Percentiles rank a stretch among this genome's conserved stretches.
phyloP scores from a whole-genome alignment of 2,113 vertebrate genomes.

The Platichthys stellatus region DNA sequence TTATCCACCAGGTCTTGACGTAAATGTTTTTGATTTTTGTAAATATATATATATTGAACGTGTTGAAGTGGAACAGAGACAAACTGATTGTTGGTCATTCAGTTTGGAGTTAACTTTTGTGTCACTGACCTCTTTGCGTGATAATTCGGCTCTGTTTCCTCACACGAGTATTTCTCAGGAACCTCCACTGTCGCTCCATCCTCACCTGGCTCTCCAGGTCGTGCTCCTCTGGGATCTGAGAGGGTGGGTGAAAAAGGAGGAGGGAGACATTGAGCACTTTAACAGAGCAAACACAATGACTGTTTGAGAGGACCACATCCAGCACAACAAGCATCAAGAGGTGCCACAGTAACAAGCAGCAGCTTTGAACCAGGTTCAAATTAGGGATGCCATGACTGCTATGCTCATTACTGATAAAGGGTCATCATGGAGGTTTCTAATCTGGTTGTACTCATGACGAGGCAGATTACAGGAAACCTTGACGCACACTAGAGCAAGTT shows the following conservation, averaged over 20 bases:
- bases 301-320: neutral
- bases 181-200: constrained; percentile 96
- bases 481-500: neutral
- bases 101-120: neutral
- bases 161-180: constrained; percentile 91
- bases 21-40: no score
- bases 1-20: no score
- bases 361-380: no score
- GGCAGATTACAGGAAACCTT: neutral
- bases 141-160: constrained; percentile 89
- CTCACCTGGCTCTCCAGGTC: constrained; percentile 95
- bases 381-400: no score
- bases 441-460: neutral
- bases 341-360: neutral
- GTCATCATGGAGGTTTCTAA: neutral
- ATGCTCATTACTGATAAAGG: neutral
- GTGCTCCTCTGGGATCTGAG: constrained; percentile 94
- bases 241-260: neutral
- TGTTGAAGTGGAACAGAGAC: no score
- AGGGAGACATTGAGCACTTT: neutral
- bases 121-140: constrained; percentile 88
- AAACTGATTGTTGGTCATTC: neutral
- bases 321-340: neutral
- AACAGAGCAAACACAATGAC: neutral
- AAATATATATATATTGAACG: no score